phyloP scores from a whole-genome alignment of 2,797 vertebrate genomes.

The Karalla daura region DNA sequence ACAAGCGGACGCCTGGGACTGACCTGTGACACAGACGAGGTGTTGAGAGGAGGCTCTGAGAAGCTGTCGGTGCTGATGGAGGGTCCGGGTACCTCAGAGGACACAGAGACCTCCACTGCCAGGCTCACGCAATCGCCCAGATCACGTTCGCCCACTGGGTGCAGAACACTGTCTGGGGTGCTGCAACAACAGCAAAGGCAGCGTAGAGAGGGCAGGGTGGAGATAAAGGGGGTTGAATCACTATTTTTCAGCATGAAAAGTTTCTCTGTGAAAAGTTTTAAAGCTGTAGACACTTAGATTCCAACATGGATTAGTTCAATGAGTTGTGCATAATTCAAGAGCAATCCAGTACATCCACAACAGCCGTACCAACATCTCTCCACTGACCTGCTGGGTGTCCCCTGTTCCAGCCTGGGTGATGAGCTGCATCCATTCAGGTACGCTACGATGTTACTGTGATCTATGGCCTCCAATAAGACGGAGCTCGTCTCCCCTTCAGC shows the following conservation, averaged over 20 bases:
- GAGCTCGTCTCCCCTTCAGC: constrained; percentile 53
- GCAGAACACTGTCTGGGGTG: constrained; percentile 12
- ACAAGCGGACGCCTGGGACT: constrained; percentile 3
- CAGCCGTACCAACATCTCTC: not conserved
- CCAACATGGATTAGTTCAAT: constrained; percentile 9
- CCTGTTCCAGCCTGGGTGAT: constrained; percentile 22
- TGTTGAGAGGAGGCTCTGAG: constrained; percentile 44
- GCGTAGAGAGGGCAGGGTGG: not conserved
- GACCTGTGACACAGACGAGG: constrained; percentile 64
- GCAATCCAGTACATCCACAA: constrained; percentile 4
- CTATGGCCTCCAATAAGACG: constrained; percentile 35
- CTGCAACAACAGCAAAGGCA: constrained; percentile 26
- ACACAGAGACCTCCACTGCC: constrained; percentile 59
- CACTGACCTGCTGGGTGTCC: constrained; percentile 67
- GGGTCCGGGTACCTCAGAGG: constrained; percentile 42
- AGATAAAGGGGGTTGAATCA: not conserved
- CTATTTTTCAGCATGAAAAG: not conserved
- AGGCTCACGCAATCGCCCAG: constrained; percentile 51
- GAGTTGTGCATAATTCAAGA: constrained; percentile 25
- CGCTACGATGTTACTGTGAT: constrained; percentile 44
- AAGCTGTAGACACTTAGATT: no score
- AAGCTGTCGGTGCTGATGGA: constrained; percentile 24
- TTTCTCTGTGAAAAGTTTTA: no score
- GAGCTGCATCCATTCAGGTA: constrained; percentile 24
- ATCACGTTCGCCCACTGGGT: constrained; percentile 51